Evolutionary conservation across 2,797 vertebrate genomes (phyloP), one percentile per base, ranked within the genome.

Genomic region (Chelon auratus): DNA sequence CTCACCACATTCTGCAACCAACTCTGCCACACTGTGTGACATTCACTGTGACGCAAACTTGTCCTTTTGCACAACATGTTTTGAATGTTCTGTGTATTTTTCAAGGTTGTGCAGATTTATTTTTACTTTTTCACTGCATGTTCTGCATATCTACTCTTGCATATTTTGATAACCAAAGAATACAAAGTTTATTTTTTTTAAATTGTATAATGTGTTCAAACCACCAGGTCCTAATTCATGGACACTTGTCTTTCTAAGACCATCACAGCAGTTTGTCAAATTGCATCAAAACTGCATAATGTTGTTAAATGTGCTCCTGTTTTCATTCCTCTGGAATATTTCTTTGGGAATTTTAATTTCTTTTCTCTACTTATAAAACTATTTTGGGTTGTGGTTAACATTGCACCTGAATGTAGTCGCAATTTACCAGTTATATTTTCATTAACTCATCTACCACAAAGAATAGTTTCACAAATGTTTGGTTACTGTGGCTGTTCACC

Each of bases 351-450:
- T 40, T 36, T 20, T 0, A 33, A 7, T 6, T 33, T 33, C 30
- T 26, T 26, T 26, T 26, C 24, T 26, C 3, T 26, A 4, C 30
- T 33, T 22, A 22, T 22, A 22, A 22, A 22, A 22, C 22, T 22
- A 22, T 22, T 22, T 22, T 22, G 2, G 22, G 1, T 22, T 22
- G 13, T 6, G 3, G 1, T 58, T 68, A 20, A 51, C 56, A 11
- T 36, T 61, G 4, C 58, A 67, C 43, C 18, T 74, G 58, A 70
- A 73, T 65, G 20, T 66, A 20, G 17, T 54, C 57, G 40, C 47
- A 53, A 4, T 58, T n/a, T 48, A 53, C 6, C 4, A 55, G 1
- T 62, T 17, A 33, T 15, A 69, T 42, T 18, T 55, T 1, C 12
- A 51, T 48, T 43, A 60, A n/a, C 48, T 70, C 1, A 30, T 56